phyloP scores from a whole-genome alignment of 2,113 vertebrate species.

The Noctilio leporinus region DNA sequence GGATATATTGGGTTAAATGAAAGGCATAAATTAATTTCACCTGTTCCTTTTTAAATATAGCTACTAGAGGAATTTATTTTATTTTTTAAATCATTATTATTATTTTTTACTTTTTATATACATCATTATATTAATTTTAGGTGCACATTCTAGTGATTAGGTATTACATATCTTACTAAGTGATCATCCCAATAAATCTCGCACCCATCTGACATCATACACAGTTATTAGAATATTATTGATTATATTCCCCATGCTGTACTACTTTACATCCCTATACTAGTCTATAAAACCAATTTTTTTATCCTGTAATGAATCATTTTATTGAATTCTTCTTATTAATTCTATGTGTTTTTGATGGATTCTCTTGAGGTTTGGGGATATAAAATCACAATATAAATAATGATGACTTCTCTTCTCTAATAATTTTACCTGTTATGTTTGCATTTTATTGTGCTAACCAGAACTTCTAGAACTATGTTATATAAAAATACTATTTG shows the following conservation, averaged over 20 bases:
- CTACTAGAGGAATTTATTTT: background rate
- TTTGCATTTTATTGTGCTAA: background rate
- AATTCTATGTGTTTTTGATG: background rate
- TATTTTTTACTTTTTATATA: too few species aligned
- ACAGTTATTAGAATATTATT: too few species aligned
- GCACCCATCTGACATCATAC: too few species aligned
- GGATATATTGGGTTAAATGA: background rate
- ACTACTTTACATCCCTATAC: too few species aligned
- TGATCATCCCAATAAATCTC: too few species aligned
- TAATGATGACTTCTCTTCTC: background rate
- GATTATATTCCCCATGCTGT: too few species aligned
- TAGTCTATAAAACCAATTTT: too few species aligned
- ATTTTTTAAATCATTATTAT: too few species aligned
- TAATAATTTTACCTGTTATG: background rate
- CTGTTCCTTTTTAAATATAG: background rate
- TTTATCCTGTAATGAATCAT: background rate
- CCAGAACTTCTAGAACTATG: background rate
- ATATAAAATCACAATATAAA: background rate
- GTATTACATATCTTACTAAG: too few species aligned
- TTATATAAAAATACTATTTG: background rate
- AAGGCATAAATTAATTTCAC: slow-evolving; percentile 2
- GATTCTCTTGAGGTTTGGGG: background rate
- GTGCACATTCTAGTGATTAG: too few species aligned
- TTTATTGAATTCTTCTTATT: background rate
- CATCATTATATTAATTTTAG: too few species aligned